Conservation (phyloP, 2,797 vertebrate species). For the Hirundo rustica region DNA sequence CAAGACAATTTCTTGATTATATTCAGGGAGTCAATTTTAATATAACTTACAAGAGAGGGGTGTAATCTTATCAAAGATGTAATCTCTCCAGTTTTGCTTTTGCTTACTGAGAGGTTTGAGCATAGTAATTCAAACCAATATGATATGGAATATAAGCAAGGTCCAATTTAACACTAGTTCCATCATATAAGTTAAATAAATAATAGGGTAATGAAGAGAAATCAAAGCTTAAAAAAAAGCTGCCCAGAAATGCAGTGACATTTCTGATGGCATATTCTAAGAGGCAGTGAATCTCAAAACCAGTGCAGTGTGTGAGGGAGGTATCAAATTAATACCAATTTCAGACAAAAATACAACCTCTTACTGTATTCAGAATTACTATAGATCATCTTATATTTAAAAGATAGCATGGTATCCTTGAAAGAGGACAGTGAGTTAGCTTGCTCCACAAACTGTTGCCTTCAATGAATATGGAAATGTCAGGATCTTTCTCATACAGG, state of each 20-base stretch:
- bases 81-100: slow-evolving; percentile 66
- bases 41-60: slow-evolving; percentile 52
- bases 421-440: not conserved
- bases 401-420: not conserved
- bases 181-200: slow-evolving; percentile 55
- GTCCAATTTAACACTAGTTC: slow-evolving; percentile 32
- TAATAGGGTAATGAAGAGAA: slow-evolving; percentile 51
- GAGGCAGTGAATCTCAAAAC: slow-evolving; percentile 15
- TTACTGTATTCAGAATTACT: not conserved
- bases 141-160: slow-evolving; percentile 30
- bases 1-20: slow-evolving; percentile 64
- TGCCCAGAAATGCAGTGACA: not conserved
- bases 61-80: slow-evolving; percentile 62
- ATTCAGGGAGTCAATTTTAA: slow-evolving; percentile 70
- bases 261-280: slow-evolving; percentile 2
- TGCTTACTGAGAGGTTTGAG: slow-evolving; percentile 34
- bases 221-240: not conserved
- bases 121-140: slow-evolving; percentile 52
- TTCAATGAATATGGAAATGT: not conserved
- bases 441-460: not conserved
- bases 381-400: not conserved
- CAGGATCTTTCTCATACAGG: not conserved
- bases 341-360: not conserved
- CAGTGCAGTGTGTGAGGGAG: not conserved
- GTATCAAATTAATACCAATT: slow-evolving; percentile 8